Conservation (phyloP, 2,888 invertebrate genomes). For the Polia nebulosa region DNA sequence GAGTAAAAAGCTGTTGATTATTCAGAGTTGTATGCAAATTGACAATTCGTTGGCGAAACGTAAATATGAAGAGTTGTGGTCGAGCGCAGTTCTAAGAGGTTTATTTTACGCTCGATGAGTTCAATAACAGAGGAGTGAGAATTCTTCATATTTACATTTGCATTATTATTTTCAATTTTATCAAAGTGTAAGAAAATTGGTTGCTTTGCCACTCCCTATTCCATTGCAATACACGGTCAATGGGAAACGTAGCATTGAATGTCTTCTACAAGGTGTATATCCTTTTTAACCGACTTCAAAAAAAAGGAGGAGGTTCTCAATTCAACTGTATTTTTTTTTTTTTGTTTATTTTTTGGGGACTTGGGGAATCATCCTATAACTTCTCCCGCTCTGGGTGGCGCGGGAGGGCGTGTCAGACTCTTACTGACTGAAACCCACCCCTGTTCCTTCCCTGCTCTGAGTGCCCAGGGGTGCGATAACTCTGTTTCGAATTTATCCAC, state of each 20-base stretch:
- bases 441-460: no score
- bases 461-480: no score
- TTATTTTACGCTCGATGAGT: slow-evolving; percentile 34
- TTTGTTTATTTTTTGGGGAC: no score
- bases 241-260: background rate
- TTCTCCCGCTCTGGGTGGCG: no score
- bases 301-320: no score
- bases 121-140: slow-evolving; percentile 36
- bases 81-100: slow-evolving; percentile 28
- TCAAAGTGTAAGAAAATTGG: background rate
- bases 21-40: slow-evolving; percentile 9
- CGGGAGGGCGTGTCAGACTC: no score
- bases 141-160: slow-evolving; percentile 10
- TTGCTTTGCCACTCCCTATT: background rate
- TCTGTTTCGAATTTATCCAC: no score
- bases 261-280: background rate
- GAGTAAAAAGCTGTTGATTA: background rate
- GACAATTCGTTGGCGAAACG: slow-evolving; percentile 18
- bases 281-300: no score
- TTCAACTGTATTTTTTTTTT: no score
- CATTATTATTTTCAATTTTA: slow-evolving; percentile 29
- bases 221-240: background rate
- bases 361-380: no score
- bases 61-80: slow-evolving; percentile 46
- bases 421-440: no score